phyloP scores from a whole-genome alignment of 2,888 invertebrate genomes.

The Cerastoderma edule region DNA sequence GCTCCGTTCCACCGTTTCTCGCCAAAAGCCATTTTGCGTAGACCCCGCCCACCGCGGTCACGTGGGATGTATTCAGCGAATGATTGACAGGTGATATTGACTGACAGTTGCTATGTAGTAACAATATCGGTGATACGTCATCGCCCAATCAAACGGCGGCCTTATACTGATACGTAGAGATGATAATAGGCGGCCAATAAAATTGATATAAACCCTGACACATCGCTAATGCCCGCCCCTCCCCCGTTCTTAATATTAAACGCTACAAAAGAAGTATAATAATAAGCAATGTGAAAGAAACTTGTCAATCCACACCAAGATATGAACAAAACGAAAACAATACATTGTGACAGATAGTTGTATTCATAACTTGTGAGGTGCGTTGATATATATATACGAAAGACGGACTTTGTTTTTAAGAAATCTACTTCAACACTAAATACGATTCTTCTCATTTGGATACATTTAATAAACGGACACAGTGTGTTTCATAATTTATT shows the following conservation, averaged over 20 bases:
- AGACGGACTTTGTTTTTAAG: too few species aligned
- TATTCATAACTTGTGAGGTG: constrained; percentile 33
- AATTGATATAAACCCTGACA: constrained; percentile 67
- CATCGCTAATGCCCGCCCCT: constrained; percentile 59
- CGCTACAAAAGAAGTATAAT: constrained; percentile 56
- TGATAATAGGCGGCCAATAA: constrained; percentile 58
- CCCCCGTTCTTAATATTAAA: constrained; percentile 66
- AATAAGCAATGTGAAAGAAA: constrained; percentile 46
- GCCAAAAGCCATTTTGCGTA: constrained; percentile 4
- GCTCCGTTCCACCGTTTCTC: constrained; percentile 3
- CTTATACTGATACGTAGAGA: constrained; percentile 53
- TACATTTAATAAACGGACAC: too few species aligned
- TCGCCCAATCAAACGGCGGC: constrained; percentile 68
- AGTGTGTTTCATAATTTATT: too few species aligned
- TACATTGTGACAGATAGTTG: constrained; percentile 42
- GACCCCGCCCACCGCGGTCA: constrained; percentile 35
- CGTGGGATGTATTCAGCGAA: constrained; percentile 23
- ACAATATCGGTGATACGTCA: constrained; percentile 56
- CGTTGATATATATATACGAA: too few species aligned
- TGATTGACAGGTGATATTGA: constrained; percentile 34
- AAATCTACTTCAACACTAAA: too few species aligned
- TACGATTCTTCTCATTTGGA: too few species aligned
- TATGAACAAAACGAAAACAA: constrained; percentile 50
- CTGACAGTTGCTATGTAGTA: constrained; percentile 49
- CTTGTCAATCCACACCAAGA: constrained; percentile 44